phyloP scores from a whole-genome alignment of 1,140 invertebrate genomes.

The Drosophila bifasciata region DNA sequence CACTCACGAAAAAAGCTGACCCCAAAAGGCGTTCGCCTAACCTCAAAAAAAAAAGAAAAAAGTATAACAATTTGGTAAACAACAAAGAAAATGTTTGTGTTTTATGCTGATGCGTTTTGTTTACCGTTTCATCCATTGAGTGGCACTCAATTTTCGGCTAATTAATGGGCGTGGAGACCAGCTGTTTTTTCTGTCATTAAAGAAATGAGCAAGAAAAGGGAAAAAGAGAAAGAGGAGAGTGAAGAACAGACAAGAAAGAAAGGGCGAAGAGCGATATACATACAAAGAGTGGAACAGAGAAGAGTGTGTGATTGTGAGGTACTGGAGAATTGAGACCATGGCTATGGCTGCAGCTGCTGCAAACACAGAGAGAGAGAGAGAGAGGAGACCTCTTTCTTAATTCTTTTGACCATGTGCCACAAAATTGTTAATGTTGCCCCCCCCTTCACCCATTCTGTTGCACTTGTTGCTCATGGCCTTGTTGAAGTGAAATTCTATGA shows the following conservation, averaged over 20 bases:
- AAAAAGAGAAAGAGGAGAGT: background rate
- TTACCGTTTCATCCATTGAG: constrained; percentile 31
- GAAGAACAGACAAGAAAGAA: constrained; percentile 15
- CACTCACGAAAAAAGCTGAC: constrained; percentile 18
- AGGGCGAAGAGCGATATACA: constrained; percentile 5
- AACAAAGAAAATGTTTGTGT: constrained; percentile 34
- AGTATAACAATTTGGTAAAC: constrained; percentile 64
- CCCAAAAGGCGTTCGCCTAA: constrained; percentile 60
- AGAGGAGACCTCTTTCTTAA: constrained; percentile 29
- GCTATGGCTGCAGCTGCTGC: constrained; percentile 25
- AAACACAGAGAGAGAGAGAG: no score
- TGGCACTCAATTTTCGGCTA: constrained; percentile 51
- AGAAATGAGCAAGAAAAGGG: constrained; percentile 33
- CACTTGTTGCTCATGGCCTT: constrained; percentile 70
- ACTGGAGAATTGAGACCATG: constrained; percentile 49
- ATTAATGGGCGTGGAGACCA: constrained; percentile 57
- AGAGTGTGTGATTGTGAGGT: background rate
- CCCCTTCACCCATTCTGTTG: constrained; percentile 38
- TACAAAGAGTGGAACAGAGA: constrained; percentile 2
- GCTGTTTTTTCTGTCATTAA: constrained; percentile 47
- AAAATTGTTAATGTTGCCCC: constrained; percentile 44
- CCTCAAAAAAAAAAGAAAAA: constrained; percentile 63
- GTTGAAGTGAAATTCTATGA: constrained; percentile 34
- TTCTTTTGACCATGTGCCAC: constrained; percentile 58
- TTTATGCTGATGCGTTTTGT: constrained; percentile 59